phyloP scores from a whole-genome alignment of 2,113 vertebrate genomes.

The Ammodytes marinus region DNA sequence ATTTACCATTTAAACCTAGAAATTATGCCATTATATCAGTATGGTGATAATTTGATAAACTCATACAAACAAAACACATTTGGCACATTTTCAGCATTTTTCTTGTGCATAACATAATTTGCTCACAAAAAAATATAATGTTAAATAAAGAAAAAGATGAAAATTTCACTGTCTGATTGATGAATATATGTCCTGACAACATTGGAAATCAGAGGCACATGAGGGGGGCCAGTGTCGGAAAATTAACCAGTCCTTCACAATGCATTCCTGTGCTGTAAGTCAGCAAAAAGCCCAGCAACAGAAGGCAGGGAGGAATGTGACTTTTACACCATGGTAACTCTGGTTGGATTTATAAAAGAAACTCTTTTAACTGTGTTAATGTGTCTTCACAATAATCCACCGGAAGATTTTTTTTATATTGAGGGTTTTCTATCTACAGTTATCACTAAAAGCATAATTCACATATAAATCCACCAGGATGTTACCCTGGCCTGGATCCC shows the following conservation, averaged over 20 bases:
- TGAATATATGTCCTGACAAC: conserved; percentile 44
- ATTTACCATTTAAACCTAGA: conserved; percentile 12
- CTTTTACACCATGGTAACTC: conserved; percentile 64
- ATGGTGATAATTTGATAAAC: conserved; percentile 1
- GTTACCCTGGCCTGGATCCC: conserved; percentile 18
- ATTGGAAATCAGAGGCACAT: conserved; percentile 66
- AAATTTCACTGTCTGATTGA: conserved; percentile 37
- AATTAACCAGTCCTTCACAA: conserved; percentile 71
- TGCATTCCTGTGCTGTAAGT: conserved; percentile 73
- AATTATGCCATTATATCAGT: conserved; percentile 10
- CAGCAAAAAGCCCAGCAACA: conserved; percentile 76
- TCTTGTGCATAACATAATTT: background rate
- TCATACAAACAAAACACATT: conserved; percentile 21
- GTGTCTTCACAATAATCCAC: background rate
- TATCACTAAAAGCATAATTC: background rate
- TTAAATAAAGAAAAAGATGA: conserved; percentile 18
- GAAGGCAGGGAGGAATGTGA: conserved; percentile 64
- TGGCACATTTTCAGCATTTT: conserved; percentile 39
- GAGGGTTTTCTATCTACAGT: background rate
- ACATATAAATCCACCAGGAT: background rate
- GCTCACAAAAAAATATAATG: background rate
- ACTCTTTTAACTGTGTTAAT: conserved; percentile 17
- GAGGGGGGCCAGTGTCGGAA: conserved; percentile 60
- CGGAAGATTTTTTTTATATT: background rate
- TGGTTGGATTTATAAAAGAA: conserved; percentile 33